Evolutionary conservation across 2,888 invertebrate genomes (phyloP), one percentile per base, ranked within the genome.

Genomic region (Argynnis bischoffii): DNA sequence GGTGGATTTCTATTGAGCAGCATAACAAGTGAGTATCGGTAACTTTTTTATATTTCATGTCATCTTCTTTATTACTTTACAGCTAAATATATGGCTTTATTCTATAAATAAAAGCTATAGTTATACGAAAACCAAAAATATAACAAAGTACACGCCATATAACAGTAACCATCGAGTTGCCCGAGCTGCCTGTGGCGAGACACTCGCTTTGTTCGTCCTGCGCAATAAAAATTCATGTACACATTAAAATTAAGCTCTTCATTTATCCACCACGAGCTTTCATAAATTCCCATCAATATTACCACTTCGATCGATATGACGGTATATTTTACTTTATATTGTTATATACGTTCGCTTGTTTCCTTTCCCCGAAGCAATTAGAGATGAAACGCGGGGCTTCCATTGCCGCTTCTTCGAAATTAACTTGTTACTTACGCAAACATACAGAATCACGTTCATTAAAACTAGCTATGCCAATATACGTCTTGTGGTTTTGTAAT

Each of bases 291-390:
- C 51, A 59, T 65, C 50, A 21, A 63, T 68, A 59, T 66, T 15
- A 50, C 35, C 14, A 48, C 16, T 35, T 18, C 55, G 66, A 64
- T 47, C 47, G 57, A 63, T 64, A 47, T 64, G 47, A 64, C 16
- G 31, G 54, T 18, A 59, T 59, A 21, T 66, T 66, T 59, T 55
- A 21, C 21, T 35, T 64, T 74, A 74, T 79, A 76, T 72, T 72
- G 74, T 69, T 72, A 70, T 71, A 57, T 65, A 72, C 68, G 63
- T 60, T 41, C 70, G 74, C 73, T 77, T 75, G 71, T 78, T 83
- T 80, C 84, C 78, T 78, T 83, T 81, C 84, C 78, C 76, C 75
- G 80, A 83, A 84, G 82, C 80, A 86, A 85, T 86, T 84, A 85
- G 79, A 81, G 78, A 78, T 76, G 77, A 73, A 82, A 82, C 78